Evolutionary conservation across 2,797 vertebrate genomes (phyloP).

Genomic region (Lophotriccus pileatus): DNA sequence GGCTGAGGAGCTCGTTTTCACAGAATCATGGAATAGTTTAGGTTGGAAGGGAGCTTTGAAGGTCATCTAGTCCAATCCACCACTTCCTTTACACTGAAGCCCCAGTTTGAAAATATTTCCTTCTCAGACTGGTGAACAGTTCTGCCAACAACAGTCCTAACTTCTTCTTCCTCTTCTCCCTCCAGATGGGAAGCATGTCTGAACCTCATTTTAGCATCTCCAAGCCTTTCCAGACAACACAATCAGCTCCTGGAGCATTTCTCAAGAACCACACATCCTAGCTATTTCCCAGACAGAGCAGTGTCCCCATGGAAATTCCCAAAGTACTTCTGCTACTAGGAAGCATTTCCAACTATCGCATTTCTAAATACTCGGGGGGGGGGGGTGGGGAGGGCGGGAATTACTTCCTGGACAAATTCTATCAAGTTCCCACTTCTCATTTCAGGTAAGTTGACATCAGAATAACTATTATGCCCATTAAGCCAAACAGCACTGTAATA

Average conservation of each 20-base stretch:
- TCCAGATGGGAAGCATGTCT: neutral
- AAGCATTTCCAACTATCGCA: neutral
- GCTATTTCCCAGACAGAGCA: neutral
- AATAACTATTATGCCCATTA: neutral
- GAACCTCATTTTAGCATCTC: neutral
- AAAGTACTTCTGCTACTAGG: neutral
- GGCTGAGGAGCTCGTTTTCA: neutral
- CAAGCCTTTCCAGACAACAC: neutral
- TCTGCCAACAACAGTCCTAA: neutral
- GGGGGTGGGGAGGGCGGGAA: accelerated
- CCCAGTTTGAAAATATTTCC: neutral
- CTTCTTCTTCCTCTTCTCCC: neutral
- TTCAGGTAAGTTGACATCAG: neutral
- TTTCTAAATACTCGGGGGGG: neutral
- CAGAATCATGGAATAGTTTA: neutral
- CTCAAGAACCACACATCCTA: neutral
- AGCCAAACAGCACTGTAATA: neutral
- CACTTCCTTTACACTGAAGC: neutral
- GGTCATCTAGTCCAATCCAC: neutral
- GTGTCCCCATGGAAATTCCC: neutral
- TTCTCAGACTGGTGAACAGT: neutral
- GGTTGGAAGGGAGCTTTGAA: neutral
- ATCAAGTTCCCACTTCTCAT: neutral
- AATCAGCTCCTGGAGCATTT: neutral
- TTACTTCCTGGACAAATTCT: neutral